Evolutionary conservation across 2,113 vertebrate species (phyloP).

Genomic region (Camelus bactrianus): DNA sequence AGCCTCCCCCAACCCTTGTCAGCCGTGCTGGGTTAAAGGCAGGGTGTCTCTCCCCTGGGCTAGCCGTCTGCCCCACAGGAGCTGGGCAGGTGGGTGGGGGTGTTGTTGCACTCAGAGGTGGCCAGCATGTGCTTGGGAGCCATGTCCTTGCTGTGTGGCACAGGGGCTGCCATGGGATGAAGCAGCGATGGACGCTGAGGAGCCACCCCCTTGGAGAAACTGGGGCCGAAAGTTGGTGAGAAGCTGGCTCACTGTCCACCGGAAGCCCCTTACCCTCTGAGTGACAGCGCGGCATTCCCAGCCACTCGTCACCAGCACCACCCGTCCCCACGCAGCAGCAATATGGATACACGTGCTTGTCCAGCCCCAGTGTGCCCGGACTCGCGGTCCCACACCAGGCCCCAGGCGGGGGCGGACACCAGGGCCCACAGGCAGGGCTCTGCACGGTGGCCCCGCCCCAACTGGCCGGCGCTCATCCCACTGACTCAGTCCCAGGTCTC

Average conservation of each 20-base stretch:
- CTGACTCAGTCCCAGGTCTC: neutral
- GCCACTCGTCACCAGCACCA: rapidly evolving
- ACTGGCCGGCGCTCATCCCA: neutral
- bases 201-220: rapidly evolving
- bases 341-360: neutral
- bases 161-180: neutral
- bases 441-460: neutral
- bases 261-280: neutral
- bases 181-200: rapidly evolving
- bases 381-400: neutral
- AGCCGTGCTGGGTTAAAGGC: too few relatives aligned
- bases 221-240: neutral
- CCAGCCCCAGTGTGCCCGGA: neutral
- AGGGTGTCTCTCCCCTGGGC: neutral
- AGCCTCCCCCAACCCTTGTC: neutral
- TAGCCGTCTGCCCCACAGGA: too few relatives aligned
- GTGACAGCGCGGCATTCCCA: rapidly evolving
- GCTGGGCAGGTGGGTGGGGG: neutral
- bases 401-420: neutral
- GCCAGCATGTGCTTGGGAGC: neutral
- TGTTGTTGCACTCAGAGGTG: neutral
- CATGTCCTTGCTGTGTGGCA: neutral
- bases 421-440: neutral
- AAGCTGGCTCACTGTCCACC: neutral
- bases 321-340: neutral